Conservation (phyloP, 2,888 invertebrate species). For the Andrena fulva region DNA sequence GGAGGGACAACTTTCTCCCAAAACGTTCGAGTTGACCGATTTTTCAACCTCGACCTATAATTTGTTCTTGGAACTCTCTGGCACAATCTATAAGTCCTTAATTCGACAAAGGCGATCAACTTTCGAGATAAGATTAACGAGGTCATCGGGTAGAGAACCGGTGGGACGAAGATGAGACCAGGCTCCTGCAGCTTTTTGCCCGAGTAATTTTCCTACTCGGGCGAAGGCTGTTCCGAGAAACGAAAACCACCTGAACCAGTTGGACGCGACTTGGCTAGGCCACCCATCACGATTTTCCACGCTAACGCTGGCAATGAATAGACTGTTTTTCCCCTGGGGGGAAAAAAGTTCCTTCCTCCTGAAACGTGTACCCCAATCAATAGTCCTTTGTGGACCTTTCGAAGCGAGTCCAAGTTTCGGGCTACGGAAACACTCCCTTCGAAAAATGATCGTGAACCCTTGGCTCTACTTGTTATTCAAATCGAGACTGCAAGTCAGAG, state of each 20-base stretch:
- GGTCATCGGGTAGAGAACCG: slow-evolving; percentile 58
- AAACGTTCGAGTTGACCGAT: background rate
- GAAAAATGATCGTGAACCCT: background rate
- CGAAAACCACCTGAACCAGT: slow-evolving; percentile 60
- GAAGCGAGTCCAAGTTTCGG: background rate
- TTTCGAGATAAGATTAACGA: slow-evolving; percentile 41
- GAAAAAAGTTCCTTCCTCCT: slow-evolving; percentile 4
- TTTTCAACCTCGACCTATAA: background rate
- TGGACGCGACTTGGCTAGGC: slow-evolving; percentile 9
- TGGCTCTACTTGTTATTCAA: background rate
- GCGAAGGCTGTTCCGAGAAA: slow-evolving; percentile 50
- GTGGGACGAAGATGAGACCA: slow-evolving; percentile 47
- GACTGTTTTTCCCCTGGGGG: slow-evolving; percentile 2
- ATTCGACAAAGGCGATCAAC: slow-evolving; percentile 47
- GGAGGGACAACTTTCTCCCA: background rate
- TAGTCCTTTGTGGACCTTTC: background rate
- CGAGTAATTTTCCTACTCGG: slow-evolving; percentile 57
- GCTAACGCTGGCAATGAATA: slow-evolving; percentile 36
- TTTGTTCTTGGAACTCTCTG: background rate
- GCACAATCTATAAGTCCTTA: slow-evolving; percentile 20
- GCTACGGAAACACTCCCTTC: background rate
- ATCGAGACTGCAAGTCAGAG: background rate
- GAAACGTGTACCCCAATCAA: slow-evolving; percentile 12
- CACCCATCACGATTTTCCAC: slow-evolving; percentile 62
- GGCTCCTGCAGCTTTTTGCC: slow-evolving; percentile 40